Base-by-base conservation (phyloP, 2,888 invertebrate species). In the Nasonia oneida region DNA sequence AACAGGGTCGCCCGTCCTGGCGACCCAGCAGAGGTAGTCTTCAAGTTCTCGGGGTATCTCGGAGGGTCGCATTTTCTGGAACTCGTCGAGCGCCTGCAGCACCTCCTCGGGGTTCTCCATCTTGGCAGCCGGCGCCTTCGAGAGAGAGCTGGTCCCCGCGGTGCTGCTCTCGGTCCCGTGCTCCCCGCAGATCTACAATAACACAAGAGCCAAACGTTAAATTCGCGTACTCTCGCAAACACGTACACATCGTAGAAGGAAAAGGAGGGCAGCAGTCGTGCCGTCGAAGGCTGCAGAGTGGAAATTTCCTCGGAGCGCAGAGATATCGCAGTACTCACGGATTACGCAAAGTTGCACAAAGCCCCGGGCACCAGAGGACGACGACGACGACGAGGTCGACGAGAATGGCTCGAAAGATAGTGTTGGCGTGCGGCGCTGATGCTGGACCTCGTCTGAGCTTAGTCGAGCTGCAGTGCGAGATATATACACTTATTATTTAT, bases 1-100 rank as follows among this genome's bases (percentile, higher is more conserved):
- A 88, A 98, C 96, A 61, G 98, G 98, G 94, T 98, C 98, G 88
- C 99, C 98, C 91, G 98, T 98, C 94, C 97, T 97, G 6, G 98
- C 98, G 89, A 99, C 98, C 94, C 97, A 97, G 89, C 95, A 95
- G 89, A 99, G 95, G 93, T 98, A 98, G 87, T 98, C 98, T 91
- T 98, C 98, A 86, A 99, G 94, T 92, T 98, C 96, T 88, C 96
- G 96, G 33, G 98, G 98, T 90, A 98, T 98, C 90, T 97, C 97
- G 93, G 96, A 96, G 18, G 96, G 96, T 93, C 96, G 93, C 91
- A 96, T 95, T 94, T 98, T 97, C 71, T 97, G 95, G 92, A 97
- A 97, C 91, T 97, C 97, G 93, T 97, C 97, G 86, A 98, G 94
- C 89, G 96, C 96, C 93, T 97, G 97, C 91, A 97, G 94, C 90